Evolutionary conservation across 92 coral and sea anemone species (phyloP).

Genomic region (Palythoa heliodiscus): DNA sequence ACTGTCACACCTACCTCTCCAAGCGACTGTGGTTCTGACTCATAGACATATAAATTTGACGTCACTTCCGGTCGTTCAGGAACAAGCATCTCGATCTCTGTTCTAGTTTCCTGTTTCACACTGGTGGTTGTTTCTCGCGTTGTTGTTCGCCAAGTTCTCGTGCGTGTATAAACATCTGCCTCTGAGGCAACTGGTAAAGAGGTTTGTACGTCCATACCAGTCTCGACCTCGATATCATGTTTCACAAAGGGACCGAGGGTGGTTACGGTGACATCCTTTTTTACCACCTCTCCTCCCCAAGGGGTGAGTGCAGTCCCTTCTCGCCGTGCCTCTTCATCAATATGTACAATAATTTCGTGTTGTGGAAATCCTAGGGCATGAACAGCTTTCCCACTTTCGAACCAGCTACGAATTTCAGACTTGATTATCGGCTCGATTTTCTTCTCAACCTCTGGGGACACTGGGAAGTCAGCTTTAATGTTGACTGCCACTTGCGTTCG

Average conservation of each 20-base stretch:
- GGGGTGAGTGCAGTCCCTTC: slow-evolving; percentile 80
- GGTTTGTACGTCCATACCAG: slow-evolving; percentile 86
- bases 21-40: slow-evolving; percentile 48
- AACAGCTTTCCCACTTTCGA: slow-evolving; percentile 86
- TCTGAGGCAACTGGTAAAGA: slow-evolving; percentile 68
- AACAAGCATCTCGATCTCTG: slow-evolving; percentile 91
- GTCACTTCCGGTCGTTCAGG: slow-evolving; percentile 82
- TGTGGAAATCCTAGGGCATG: slow-evolving; percentile 67
- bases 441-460: slow-evolving; percentile 82
- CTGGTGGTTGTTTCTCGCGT: slow-evolving; percentile 97
- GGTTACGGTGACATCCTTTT: slow-evolving; percentile 85
- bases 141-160: slow-evolving; percentile 92
- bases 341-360: slow-evolving; percentile 90
- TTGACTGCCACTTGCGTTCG: slow-evolving; percentile 83
- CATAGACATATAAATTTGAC: slow-evolving; percentile 73
- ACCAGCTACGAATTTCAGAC: slow-evolving; percentile 96
- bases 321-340: slow-evolving; percentile 79
- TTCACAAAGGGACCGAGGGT: slow-evolving; percentile 86
- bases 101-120: slow-evolving; percentile 89
- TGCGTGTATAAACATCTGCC: slow-evolving; percentile 69
- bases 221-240: slow-evolving; percentile 92
- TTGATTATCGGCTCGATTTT: slow-evolving; percentile 95
- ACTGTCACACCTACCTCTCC: slow-evolving; percentile 69
- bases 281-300: slow-evolving; percentile 88
- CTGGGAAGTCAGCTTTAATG: slow-evolving; percentile 76